Evolutionary conservation across 2,113 vertebrate genomes (phyloP).

Genomic region (Poeciliopsis prolifica): DNA sequence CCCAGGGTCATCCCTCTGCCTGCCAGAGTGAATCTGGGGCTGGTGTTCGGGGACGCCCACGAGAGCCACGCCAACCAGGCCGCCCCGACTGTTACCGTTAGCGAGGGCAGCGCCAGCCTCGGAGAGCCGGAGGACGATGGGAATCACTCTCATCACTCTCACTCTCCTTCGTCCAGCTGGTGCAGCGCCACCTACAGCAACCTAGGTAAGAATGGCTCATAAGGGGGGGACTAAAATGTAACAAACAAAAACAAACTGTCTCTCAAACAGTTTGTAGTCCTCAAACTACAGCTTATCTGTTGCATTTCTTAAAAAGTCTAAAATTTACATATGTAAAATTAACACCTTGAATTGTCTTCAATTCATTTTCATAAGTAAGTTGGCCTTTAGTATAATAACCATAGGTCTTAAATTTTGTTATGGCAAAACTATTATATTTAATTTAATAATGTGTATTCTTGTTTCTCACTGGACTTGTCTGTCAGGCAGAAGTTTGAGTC

Average conservation of each 20-base stretch:
- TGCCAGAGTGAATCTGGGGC: conserved; percentile 70
- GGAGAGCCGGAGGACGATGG: conserved; percentile 79
- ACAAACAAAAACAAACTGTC: not conserved
- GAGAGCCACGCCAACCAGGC: conserved; percentile 59
- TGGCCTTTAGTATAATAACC: too few relatives aligned
- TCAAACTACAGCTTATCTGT: not conserved
- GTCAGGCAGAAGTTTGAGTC: too few relatives aligned
- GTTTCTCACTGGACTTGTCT: too few relatives aligned
- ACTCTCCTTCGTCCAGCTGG: conserved; percentile 81
- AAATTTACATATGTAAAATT: too few relatives aligned
- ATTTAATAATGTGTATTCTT: too few relatives aligned
- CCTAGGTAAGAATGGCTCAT: conserved; percentile 82
- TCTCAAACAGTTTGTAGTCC: too few relatives aligned
- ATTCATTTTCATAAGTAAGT: too few relatives aligned
- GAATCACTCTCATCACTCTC: conserved; percentile 70
- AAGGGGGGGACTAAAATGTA: not conserved
- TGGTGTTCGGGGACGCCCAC: conserved; percentile 52
- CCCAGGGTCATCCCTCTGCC: conserved; percentile 58
- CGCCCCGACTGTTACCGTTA: conserved; percentile 56
- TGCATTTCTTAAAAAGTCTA: too few relatives aligned
- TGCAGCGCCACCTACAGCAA: conserved; percentile 96
- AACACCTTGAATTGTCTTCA: too few relatives aligned
- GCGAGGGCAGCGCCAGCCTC: conserved; percentile 62
- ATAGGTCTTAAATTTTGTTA: too few relatives aligned
- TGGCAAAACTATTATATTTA: too few relatives aligned